Evolutionary conservation across 2,113 vertebrate species (phyloP).

Genomic region (Indicator indicator): DNA sequence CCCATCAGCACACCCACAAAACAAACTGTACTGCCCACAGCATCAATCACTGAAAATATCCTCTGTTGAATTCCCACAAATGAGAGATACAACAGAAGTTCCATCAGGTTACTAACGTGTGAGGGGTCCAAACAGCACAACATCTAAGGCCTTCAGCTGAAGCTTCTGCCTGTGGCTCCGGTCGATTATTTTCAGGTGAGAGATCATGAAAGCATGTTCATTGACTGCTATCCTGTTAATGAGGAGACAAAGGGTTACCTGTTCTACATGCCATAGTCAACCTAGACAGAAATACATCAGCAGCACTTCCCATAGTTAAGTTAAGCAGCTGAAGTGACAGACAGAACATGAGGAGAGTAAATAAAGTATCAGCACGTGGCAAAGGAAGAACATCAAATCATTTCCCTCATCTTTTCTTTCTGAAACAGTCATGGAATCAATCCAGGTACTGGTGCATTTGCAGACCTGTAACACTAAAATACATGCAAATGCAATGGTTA

Average conservation of each 20-base stretch:
- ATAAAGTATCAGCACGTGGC: neutral
- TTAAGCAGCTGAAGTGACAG: neutral
- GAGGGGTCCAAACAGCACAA: slow-evolving; percentile 95
- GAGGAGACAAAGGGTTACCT: neutral
- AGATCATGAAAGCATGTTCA: slow-evolving; percentile 91
- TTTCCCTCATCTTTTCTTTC: neutral
- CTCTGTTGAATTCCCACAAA: neutral
- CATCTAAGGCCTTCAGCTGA: slow-evolving; percentile 95
- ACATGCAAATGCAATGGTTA: neutral
- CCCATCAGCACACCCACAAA: neutral
- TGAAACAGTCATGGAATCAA: neutral
- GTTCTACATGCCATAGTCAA: neutral
- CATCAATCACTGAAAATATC: neutral
- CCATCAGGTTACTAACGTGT: slow-evolving; percentile 84
- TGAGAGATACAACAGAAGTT: neutral
- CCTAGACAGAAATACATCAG: neutral
- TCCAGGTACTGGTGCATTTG: neutral
- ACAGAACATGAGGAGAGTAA: neutral
- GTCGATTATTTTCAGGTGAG: slow-evolving; percentile 93
- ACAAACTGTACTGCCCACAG: neutral
- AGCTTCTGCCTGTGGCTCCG: slow-evolving; percentile 97
- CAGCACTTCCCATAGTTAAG: neutral
- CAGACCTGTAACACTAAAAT: neutral
- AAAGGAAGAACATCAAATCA: neutral
- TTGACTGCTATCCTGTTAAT: slow-evolving; percentile 93